phyloP scores from a whole-genome alignment of 1,140 invertebrate species.

The Armadillidium nasatum region DNA sequence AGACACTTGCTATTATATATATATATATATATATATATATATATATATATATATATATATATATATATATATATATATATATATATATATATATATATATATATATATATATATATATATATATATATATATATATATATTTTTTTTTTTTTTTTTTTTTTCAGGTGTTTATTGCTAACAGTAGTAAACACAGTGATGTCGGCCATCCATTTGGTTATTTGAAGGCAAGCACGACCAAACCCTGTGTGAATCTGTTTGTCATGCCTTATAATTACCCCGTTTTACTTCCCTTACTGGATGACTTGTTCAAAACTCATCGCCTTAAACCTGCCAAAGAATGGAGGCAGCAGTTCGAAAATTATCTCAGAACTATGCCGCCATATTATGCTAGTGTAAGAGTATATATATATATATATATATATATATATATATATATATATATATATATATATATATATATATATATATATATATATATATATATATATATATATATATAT shows the following conservation, averaged over 20 bases:
- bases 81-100: slow-evolving; percentile 21
- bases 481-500: too few relatives aligned
- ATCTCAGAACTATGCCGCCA: slow-evolving; percentile 87
- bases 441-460: background rate
- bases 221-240: slow-evolving; percentile 92
- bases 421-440: too few relatives aligned
- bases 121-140: background rate
- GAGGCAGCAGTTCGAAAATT: slow-evolving; percentile 85
- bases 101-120: slow-evolving; percentile 16
- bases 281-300: slow-evolving; percentile 84
- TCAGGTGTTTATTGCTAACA: slow-evolving; percentile 84
- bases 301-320: slow-evolving; percentile 82
- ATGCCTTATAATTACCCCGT: slow-evolving; percentile 99
- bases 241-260: slow-evolving; percentile 92
- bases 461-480: background rate
- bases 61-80: slow-evolving; percentile 17
- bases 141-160: slow-evolving; percentile 46
- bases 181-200: slow-evolving; percentile 77
- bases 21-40: too few relatives aligned
- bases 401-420: too few relatives aligned
- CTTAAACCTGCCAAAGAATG: slow-evolving; percentile 85
- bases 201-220: slow-evolving; percentile 95
- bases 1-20: too few relatives aligned
- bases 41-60: too few relatives aligned
- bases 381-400: slow-evolving; percentile 86